phyloP scores from a whole-genome alignment of 2,888 invertebrate species.

The Tridacna gigas region DNA sequence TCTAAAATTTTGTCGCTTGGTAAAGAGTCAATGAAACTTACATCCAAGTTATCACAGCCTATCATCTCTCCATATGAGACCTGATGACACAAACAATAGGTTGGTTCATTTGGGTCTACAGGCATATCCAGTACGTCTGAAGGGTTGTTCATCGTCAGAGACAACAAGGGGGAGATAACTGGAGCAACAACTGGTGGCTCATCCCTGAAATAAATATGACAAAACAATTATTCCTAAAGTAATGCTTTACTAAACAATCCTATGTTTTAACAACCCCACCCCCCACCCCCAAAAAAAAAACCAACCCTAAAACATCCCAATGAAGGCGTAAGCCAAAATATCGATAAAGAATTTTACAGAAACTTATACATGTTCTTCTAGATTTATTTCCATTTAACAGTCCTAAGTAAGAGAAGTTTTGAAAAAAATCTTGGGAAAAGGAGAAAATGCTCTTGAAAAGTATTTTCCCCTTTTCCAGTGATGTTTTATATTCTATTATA shows the following conservation, averaged over 20 bases:
- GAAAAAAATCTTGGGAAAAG: neutral
- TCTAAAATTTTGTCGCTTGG: too few species aligned
- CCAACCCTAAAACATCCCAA: too few species aligned
- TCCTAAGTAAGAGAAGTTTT: neutral
- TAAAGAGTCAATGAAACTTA: conserved; percentile 78
- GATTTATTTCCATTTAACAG: too few species aligned
- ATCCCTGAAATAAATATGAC: conserved; percentile 22
- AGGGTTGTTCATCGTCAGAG: conserved; percentile 82
- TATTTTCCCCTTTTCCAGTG: neutral
- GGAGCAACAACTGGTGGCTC: conserved; percentile 57
- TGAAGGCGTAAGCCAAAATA: too few species aligned
- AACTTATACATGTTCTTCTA: too few species aligned
- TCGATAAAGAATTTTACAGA: too few species aligned
- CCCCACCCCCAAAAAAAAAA: too few species aligned
- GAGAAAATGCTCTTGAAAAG: neutral
- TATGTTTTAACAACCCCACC: too few species aligned
- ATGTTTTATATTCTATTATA: neutral
- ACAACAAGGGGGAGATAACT: conserved; percentile 76
- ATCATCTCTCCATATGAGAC: conserved; percentile 98
- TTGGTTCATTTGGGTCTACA: conserved; percentile 97
- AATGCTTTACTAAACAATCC: neutral
- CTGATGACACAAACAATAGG: conserved; percentile 98
- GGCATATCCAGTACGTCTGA: conserved; percentile 89
- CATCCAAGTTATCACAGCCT: conserved; percentile 93
- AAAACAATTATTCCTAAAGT: neutral